phyloP scores from a whole-genome alignment of 2,113 vertebrate species.

The Varanus komodoensis region DNA sequence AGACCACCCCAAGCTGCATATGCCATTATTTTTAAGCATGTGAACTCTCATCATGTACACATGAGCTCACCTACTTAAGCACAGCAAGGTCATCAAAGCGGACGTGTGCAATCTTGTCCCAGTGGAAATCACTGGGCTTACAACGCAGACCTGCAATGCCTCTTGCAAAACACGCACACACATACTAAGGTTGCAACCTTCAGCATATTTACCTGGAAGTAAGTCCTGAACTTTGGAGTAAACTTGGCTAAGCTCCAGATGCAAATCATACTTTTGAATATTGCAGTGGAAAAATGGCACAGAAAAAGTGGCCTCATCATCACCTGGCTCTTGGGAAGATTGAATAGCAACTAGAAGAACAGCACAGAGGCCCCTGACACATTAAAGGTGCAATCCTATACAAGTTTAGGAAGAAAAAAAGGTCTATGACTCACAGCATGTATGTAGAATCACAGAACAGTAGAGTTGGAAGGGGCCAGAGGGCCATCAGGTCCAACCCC shows the following conservation, averaged over 20 bases:
- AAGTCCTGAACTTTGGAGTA: no score
- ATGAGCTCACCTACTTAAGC: neutral
- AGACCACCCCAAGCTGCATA: neutral
- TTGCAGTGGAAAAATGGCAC: neutral
- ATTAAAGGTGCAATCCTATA: no score
- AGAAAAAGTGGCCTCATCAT: neutral
- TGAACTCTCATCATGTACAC: neutral
- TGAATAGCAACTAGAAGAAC: neutral
- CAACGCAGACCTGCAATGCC: neutral
- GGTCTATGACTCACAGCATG: no score
- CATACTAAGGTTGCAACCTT: neutral
- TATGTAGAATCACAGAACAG: no score
- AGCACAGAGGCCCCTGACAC: neutral
- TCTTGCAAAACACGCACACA: neutral
- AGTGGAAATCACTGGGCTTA: neutral
- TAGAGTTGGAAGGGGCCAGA: no score
- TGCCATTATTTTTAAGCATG: neutral
- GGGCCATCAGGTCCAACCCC: no score
- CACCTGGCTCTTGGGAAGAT: neutral
- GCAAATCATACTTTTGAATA: neutral
- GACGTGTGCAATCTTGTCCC: neutral
- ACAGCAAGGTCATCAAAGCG: neutral
- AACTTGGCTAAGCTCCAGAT: neutral
- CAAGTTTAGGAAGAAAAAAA: no score
- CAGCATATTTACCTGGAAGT: neutral